Conservation (phyloP, 2,113 vertebrate genomes). For the Nycticebus coucang region DNA sequence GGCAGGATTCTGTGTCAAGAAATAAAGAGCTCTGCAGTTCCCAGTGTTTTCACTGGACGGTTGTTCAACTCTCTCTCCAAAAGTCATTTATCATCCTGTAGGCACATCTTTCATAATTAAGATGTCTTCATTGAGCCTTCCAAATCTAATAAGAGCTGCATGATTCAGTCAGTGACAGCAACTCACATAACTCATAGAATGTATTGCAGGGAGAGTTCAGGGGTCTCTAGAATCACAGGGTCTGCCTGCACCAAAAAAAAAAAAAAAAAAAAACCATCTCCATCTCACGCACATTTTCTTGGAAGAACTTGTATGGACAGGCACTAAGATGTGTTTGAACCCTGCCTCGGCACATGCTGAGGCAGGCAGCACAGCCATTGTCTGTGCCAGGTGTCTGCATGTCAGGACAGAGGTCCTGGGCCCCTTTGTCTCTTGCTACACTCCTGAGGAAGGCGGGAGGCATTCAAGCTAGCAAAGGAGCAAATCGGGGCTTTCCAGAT, state of each 20-base stretch:
- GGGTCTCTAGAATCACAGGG: slow-evolving; percentile 16
- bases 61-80: neutral
- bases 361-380: neutral
- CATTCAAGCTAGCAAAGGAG: neutral
- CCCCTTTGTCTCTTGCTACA: slow-evolving; percentile 44
- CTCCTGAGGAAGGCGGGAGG: slow-evolving; percentile 35
- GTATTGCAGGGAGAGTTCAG: neutral
- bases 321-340: slow-evolving; percentile 25
- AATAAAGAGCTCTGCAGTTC: neutral
- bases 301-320: neutral
- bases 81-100: slow-evolving; percentile 50
- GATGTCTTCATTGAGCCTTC: slow-evolving; percentile 64
- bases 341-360: neutral
- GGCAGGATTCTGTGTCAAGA: neutral
- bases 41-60: neutral
- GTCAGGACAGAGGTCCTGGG: slow-evolving; percentile 68
- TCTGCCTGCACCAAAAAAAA: neutral
- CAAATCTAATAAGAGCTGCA: slow-evolving; percentile 69
- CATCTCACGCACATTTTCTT: slow-evolving; percentile 65
- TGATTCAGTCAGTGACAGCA: slow-evolving; percentile 65
- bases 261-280: neutral
- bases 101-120: neutral
- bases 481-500: neutral
- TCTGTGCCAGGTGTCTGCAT: slow-evolving; percentile 58
- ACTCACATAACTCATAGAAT: slow-evolving; percentile 57